Conservation (phyloP, 2,797 vertebrate genomes). For the Xiphophorus birchmanni region DNA sequence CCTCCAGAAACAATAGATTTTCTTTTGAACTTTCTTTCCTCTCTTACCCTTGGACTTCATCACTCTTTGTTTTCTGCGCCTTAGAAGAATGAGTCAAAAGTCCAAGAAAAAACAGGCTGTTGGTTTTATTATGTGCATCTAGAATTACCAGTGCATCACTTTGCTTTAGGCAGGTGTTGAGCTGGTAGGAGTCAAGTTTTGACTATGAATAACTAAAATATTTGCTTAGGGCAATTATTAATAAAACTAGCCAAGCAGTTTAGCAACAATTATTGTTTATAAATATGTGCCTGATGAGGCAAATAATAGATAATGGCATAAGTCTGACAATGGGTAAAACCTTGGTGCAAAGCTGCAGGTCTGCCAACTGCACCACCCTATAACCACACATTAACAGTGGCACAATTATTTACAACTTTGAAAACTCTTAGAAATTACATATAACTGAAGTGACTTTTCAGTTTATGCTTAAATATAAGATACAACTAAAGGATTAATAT, state of each 20-base stretch:
- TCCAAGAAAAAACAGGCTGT: conserved; percentile 2
- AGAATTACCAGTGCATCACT: not conserved
- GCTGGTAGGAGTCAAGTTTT: not conserved
- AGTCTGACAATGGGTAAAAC: not conserved
- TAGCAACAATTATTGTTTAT: too few relatives aligned
- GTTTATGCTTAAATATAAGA: not conserved
- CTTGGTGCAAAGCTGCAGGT: not conserved
- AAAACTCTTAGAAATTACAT: not conserved
- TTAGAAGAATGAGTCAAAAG: conserved; percentile 29
- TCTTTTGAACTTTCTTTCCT: conserved; percentile 18
- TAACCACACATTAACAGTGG: not conserved
- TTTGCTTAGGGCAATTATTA: too few relatives aligned
- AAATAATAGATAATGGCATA: too few relatives aligned
- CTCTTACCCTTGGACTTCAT: conserved; percentile 7
- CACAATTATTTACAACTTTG: not conserved
- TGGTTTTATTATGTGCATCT: conserved; percentile 11
- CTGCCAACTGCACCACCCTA: not conserved
- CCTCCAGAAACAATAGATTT: conserved; percentile 55
- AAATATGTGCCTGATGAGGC: too few relatives aligned
- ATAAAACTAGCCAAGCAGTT: too few relatives aligned
- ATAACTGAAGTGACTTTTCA: not conserved
- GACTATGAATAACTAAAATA: not conserved
- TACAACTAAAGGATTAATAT: not conserved
- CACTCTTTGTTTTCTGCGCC: conserved; percentile 32
- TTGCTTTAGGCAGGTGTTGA: not conserved